phyloP scores from a whole-genome alignment of 2,113 vertebrate genomes.

The Collichthys lucidus region DNA sequence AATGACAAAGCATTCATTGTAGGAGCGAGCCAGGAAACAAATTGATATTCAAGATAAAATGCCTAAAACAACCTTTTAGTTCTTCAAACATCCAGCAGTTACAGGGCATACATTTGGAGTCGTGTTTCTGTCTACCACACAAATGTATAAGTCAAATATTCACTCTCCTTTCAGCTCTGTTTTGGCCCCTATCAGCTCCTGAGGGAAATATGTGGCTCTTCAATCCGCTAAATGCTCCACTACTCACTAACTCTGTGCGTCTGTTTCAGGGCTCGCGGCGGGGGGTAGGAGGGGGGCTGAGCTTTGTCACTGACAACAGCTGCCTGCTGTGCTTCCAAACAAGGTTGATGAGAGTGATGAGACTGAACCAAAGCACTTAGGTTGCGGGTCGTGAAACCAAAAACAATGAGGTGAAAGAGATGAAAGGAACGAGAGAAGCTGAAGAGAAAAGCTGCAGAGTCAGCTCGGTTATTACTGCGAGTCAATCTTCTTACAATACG shows the following conservation, averaged over 20 bases:
- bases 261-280: neutral
- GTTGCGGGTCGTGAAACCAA: neutral
- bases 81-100: neutral
- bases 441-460: neutral
- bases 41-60: neutral
- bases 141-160: neutral
- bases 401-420: neutral
- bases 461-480: too few species aligned
- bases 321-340: neutral
- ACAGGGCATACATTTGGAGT: neutral
- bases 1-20: slow-evolving; percentile 14
- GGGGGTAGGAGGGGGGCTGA: neutral
- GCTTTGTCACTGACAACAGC: neutral
- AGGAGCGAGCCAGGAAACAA: neutral
- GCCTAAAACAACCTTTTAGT: neutral
- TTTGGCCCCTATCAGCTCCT: neutral
- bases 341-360: neutral
- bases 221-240: neutral
- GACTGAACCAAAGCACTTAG: neutral
- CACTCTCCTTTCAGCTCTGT: neutral
- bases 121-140: neutral
- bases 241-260: neutral
- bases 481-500: neutral
- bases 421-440: too few species aligned
- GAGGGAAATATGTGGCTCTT: neutral